phyloP scores from a whole-genome alignment of 2,888 invertebrate species.

The Hartigia nigra region DNA sequence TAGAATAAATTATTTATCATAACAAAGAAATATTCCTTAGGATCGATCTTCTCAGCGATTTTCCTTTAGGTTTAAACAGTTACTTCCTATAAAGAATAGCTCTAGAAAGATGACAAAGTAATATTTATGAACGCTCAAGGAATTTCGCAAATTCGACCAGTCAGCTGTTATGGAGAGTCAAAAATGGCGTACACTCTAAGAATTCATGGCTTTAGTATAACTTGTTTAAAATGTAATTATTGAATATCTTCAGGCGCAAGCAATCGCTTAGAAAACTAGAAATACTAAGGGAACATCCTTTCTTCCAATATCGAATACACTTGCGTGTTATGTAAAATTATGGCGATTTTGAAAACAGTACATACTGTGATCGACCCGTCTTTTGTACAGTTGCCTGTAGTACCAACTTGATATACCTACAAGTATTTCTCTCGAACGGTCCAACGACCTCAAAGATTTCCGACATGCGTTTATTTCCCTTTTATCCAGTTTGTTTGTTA shows the following conservation, averaged over 20 bases:
- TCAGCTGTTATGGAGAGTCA: neutral
- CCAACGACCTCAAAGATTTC: slow-evolving; percentile 3
- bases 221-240: too few relatives aligned
- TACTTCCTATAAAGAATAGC: too few relatives aligned
- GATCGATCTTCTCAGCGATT: neutral
- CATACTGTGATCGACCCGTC: neutral
- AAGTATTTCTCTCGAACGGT: slow-evolving; percentile 10
- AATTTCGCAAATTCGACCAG: neutral
- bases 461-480: neutral
- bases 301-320: neutral
- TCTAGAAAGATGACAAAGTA: neutral
- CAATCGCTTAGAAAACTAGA: neutral
- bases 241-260: too few relatives aligned
- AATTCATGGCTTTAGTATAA: too few relatives aligned
- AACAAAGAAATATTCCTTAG: neutral
- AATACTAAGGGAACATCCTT: neutral
- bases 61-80: too few relatives aligned
- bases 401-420: neutral
- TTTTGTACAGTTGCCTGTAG: neutral
- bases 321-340: neutral
- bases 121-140: neutral
- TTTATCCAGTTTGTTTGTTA: neutral
- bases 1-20: neutral
- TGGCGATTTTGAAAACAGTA: neutral
- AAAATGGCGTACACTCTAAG: neutral